A percentile compares a stretch with the other conserved stretches of the same genome.
These are phyloP conservation scores for Chydorus sphaericus DNA, from an alignment of 2,888 invertebrate species.

Conservation along the genomic window DNA sequence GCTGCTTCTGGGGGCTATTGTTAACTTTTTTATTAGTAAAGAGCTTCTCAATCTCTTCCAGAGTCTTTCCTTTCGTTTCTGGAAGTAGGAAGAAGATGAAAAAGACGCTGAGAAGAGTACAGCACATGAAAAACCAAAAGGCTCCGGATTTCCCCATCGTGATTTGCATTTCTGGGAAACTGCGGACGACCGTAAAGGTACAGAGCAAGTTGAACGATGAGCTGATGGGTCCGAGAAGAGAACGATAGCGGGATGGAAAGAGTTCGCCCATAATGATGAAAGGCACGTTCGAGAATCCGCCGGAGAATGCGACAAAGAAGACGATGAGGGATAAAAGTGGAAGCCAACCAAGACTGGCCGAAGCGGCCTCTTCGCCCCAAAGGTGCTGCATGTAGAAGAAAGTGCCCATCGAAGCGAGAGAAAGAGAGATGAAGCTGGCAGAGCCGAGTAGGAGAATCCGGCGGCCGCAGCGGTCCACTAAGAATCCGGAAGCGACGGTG, in stretches of 20 bases:
- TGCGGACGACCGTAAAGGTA: slow-evolving; percentile 15
- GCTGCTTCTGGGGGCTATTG: not conserved
- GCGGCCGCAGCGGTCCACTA: slow-evolving; percentile 15
- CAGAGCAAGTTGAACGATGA: slow-evolving; percentile 16
- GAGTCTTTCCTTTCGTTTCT: slow-evolving; percentile 14
- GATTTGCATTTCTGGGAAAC: slow-evolving; percentile 13
- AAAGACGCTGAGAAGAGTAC: not conserved
- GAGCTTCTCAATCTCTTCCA: slow-evolving; percentile 15
- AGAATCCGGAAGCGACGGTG: slow-evolving; percentile 7
- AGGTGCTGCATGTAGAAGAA: slow-evolving; percentile 15
- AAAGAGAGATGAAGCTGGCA: slow-evolving; percentile 12
- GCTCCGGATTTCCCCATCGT: slow-evolving; percentile 11
- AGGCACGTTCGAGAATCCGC: slow-evolving; percentile 16
- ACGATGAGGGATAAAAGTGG: slow-evolving; percentile 14
- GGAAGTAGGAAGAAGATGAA: slow-evolving; percentile 14
- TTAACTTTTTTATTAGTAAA: slow-evolving; percentile 9
- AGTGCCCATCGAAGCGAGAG: slow-evolving; percentile 12
- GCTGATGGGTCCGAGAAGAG: slow-evolving; percentile 14
- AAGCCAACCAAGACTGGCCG: slow-evolving; percentile 12
- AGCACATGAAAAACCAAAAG: slow-evolving; percentile 15
- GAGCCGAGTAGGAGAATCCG: slow-evolving; percentile 16
- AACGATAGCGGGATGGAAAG: slow-evolving; percentile 17
- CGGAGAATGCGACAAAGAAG: slow-evolving; percentile 16
- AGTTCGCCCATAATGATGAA: slow-evolving; percentile 17
- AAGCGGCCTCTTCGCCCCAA: not conserved